phyloP scores from a whole-genome alignment of 2,797 vertebrate genomes.

The Notolepis coatsorum region DNA sequence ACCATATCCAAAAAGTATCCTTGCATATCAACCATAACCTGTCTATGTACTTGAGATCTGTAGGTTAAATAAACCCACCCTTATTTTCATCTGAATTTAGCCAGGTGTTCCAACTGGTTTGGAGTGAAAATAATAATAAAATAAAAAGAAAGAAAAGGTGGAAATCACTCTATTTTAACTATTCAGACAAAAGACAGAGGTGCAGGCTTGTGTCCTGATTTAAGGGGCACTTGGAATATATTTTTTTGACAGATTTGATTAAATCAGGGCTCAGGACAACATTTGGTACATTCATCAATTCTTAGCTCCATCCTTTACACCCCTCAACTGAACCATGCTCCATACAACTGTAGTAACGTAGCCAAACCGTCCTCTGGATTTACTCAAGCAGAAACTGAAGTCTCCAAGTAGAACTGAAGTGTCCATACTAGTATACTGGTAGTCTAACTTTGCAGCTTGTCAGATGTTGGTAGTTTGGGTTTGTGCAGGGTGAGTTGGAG shows the following conservation, averaged over 20 bases:
- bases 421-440: not conserved
- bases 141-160: not conserved
- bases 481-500: conserved; percentile 22
- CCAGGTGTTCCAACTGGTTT: not conserved
- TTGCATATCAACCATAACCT: conserved; percentile 10
- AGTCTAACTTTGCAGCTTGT: conserved; percentile 33
- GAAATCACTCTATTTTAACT: conserved; percentile 6
- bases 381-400: conserved; percentile 19
- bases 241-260: conserved; percentile 17
- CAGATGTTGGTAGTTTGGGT: conserved; percentile 40
- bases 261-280: conserved; percentile 1
- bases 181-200: conserved; percentile 14
- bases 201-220: conserved; percentile 7
- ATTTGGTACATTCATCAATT: conserved; percentile 12
- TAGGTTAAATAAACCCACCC: not conserved
- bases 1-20: not conserved
- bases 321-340: conserved; percentile 4
- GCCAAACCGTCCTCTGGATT: conserved; percentile 12
- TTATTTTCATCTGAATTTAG: not conserved
- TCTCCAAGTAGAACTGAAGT: conserved; percentile 19
- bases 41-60: not conserved
- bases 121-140: conserved; percentile 10
- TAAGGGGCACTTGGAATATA: conserved; percentile 45
- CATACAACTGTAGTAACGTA: not conserved
- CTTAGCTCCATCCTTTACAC: conserved; percentile 8